Evolutionary conservation across 1,140 invertebrate genomes (phyloP).

Genomic region (Homarus americanus): DNA sequence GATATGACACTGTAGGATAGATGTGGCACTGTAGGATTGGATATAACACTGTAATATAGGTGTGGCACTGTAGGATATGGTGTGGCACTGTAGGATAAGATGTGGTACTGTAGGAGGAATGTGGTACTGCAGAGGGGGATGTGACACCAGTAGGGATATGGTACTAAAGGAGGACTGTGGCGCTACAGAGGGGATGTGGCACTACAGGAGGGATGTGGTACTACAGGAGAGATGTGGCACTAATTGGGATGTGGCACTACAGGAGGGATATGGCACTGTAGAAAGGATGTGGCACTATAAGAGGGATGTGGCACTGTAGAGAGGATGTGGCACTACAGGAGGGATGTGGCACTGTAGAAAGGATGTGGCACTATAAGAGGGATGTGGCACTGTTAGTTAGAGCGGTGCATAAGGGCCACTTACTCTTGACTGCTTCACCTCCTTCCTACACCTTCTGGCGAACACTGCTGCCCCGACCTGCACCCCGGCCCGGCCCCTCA

Average conservation of each 20-base stretch:
- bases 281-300: neutral
- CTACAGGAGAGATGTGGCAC: neutral
- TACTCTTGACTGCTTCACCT: constrained; percentile 36
- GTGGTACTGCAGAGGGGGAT: too few species aligned
- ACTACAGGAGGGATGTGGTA: too few species aligned
- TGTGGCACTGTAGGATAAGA: neutral
- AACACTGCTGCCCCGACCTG: neutral
- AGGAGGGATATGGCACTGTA: too few species aligned
- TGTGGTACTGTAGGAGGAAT: too few species aligned
- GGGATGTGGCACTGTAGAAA: neutral
- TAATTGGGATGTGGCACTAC: neutral
- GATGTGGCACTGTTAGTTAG: neutral
- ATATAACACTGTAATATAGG: too few species aligned
- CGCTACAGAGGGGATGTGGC: too few species aligned
- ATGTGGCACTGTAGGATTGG: too few species aligned
- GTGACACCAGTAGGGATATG: too few species aligned
- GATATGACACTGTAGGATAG: too few species aligned
- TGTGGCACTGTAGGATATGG: neutral
- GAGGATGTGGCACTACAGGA: neutral
- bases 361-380: neutral
- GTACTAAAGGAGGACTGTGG: too few species aligned
- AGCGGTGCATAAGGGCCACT: too few species aligned
- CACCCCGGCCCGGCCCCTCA: neutral
- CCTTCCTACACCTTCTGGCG: constrained; percentile 12
- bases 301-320: neutral